phyloP scores from a whole-genome alignment of 2,113 vertebrate genomes.

The Triplophysa rosa region DNA sequence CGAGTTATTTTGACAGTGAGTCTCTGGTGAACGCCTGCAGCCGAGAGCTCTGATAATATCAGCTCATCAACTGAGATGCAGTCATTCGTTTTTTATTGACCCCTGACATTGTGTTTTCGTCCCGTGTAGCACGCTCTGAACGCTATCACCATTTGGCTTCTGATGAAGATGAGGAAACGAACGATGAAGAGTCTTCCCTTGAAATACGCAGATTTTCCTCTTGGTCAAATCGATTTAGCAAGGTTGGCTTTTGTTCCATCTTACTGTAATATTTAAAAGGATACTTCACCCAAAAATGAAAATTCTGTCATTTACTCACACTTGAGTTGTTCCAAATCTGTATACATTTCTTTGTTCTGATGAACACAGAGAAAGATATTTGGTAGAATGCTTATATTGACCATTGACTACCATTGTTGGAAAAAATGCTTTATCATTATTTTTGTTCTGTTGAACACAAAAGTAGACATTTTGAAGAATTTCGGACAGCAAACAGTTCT shows the following conservation, averaged over 20 bases:
- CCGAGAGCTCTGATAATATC: constrained; percentile 2
- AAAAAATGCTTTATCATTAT: too few relatives aligned
- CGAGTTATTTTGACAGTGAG: constrained; percentile 98
- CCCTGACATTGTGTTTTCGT: neutral
- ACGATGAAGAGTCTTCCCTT: constrained; percentile 89
- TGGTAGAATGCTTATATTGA: too few relatives aligned
- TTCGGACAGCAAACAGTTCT: too few relatives aligned
- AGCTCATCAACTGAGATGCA: neutral
- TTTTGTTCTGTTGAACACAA: too few relatives aligned
- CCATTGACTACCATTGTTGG: too few relatives aligned
- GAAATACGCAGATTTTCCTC: constrained; percentile 96
- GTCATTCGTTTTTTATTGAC: neutral
- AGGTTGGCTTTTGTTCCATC: constrained; percentile 70
- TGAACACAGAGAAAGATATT: too few relatives aligned
- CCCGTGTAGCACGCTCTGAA: constrained; percentile 84
- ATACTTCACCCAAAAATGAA: too few relatives aligned
- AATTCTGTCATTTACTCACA: too few relatives aligned
- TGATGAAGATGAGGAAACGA: constrained; percentile 90
- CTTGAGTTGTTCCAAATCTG: too few relatives aligned
- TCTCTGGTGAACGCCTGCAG: constrained; percentile 7
- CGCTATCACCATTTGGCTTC: constrained; percentile 92
- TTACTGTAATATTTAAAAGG: too few relatives aligned
- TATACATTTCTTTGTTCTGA: too few relatives aligned
- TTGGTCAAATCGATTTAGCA: constrained; percentile 97
- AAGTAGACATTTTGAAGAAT: too few relatives aligned